Conservation (phyloP, 2,113 vertebrate genomes). For the Hydropotes inermis region DNA sequence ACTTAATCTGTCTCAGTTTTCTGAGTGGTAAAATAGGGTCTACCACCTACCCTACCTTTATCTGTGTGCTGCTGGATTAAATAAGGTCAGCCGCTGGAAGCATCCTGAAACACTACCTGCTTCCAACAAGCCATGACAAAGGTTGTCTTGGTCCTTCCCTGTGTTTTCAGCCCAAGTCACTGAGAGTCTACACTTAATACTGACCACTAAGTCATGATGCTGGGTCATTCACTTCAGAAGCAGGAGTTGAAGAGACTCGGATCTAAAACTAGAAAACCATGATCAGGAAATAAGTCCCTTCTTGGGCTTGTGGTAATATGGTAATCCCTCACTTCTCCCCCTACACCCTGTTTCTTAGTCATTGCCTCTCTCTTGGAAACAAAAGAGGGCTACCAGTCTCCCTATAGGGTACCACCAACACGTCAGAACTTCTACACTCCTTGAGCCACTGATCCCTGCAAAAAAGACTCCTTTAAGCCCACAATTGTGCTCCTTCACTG, state of each 20-base stretch:
- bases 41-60: not conserved
- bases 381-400: not conserved
- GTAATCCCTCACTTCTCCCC: not conserved
- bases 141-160: not conserved
- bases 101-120: not conserved
- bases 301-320: not conserved
- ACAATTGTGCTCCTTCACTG: not conserved
- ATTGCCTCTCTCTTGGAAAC: not conserved
- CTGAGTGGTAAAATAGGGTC: not conserved
- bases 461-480: not conserved
- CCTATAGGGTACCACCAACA: not conserved
- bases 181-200: not conserved
- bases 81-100: not conserved
- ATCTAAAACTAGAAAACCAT: not conserved
- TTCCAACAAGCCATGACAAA: not conserved
- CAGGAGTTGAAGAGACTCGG: not conserved
- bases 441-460: not conserved
- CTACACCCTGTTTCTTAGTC: not conserved
- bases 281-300: not conserved
- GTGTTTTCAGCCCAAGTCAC: not conserved
- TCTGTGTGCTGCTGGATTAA: not conserved
- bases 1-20: constrained; percentile 30
- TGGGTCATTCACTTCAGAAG: not conserved
- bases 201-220: not conserved
- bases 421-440: not conserved